Percentiles rank a stretch among this genome's conserved stretches.
These are phyloP conservation scores for Rapana venosa DNA, from an alignment of 2,888 invertebrate genomes.

Conservation along the genomic window DNA sequence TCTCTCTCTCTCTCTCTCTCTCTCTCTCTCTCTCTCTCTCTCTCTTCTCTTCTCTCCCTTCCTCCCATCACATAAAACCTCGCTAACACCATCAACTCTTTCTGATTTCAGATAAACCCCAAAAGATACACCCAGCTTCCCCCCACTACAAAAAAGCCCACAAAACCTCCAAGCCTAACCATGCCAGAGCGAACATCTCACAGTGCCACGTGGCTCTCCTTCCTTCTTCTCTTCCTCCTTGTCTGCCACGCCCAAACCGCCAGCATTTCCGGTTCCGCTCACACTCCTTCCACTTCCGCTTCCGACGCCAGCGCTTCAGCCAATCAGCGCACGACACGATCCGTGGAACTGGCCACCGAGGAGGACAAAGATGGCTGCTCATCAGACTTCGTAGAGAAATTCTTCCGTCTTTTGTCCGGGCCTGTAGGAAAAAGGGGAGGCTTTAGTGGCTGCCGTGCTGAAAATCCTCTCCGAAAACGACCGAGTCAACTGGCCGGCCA, in stretches of 20 bases:
- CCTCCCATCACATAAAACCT: no score
- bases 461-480: conserved; percentile 41
- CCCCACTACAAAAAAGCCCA: neutral
- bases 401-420: conserved; percentile 35
- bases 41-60: no score
- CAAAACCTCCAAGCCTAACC: neutral
- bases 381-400: conserved; percentile 41
- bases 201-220: neutral
- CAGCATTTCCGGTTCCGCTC: neutral
- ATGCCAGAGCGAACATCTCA: neutral
- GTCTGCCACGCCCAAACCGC: neutral
- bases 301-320: conserved; percentile 1
- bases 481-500: conserved; percentile 31
- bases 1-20: no score
- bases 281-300: conserved; percentile 1
- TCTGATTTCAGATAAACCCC: no score
- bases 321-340: conserved; percentile 26
- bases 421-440: conserved; percentile 41
- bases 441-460: conserved; percentile 34
- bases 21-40: no score
- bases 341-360: neutral
- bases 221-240: neutral
- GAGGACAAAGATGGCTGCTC: conserved; percentile 23
- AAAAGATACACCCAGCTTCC: no score
- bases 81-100: no score